Evolutionary conservation across 2,888 invertebrate genomes (phyloP).

Genomic region (Piscicola geometra): DNA sequence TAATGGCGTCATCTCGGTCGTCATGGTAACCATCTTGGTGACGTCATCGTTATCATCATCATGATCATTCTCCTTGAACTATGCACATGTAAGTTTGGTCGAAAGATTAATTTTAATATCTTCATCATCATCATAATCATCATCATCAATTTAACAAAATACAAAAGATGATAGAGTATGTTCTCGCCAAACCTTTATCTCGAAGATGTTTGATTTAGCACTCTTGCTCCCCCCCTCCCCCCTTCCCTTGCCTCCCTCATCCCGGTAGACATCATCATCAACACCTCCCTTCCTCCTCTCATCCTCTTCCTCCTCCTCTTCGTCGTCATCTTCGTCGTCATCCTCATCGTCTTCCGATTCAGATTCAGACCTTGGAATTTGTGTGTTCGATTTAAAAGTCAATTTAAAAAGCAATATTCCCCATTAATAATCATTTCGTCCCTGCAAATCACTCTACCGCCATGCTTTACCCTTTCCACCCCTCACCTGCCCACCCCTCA

Average conservation of each 20-base stretch:
- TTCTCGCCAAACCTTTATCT: neutral
- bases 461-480: neutral
- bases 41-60: too few species aligned
- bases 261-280: neutral
- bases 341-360: conserved; percentile 21
- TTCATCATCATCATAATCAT: neutral
- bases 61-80: neutral
- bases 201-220: conserved; percentile 15
- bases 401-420: neutral
- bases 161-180: neutral
- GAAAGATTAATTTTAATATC: neutral
- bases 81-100: neutral
- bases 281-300: conserved; percentile 41
- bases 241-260: conserved; percentile 11
- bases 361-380: conserved; percentile 27
- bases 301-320: conserved; percentile 55
- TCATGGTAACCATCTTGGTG: neutral
- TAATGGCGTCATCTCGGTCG: neutral
- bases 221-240: conserved; percentile 7
- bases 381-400: neutral
- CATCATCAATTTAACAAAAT: neutral
- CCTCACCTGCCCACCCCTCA: neutral
- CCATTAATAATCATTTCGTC: neutral
- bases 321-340: conserved; percentile 29
- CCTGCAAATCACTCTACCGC: neutral